Evolutionary conservation across 2,113 vertebrate genomes (phyloP).

Genomic region (Seriola rivoliana): DNA sequence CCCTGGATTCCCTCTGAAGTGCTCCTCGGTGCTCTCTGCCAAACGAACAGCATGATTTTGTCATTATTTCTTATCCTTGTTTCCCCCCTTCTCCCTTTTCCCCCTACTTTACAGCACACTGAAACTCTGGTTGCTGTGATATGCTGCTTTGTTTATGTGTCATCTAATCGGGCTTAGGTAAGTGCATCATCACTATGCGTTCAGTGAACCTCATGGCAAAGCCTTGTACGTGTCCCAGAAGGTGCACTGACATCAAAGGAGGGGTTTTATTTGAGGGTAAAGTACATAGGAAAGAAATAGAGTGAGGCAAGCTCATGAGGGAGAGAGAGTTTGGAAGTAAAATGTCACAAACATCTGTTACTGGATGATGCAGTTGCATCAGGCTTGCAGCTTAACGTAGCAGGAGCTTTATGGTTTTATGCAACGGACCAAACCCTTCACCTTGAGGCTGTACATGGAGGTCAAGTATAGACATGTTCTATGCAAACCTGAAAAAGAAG

Average conservation of each 20-base stretch:
- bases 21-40: conserved; percentile 50
- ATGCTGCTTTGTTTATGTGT: conserved; percentile 70
- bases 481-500: conserved; percentile 34
- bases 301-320: conserved; percentile 45
- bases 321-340: conserved; percentile 60
- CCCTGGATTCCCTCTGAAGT: conserved; percentile 60
- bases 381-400: conserved; percentile 41
- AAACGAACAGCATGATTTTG: conserved; percentile 71
- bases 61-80: conserved; percentile 62
- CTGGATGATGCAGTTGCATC: conserved; percentile 67
- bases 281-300: conserved; percentile 16
- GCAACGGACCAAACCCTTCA: conserved; percentile 51
- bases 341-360: conserved; percentile 77
- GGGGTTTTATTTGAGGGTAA: conserved; percentile 50
- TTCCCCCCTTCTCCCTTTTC: conserved; percentile 1
- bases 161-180: conserved; percentile 56
- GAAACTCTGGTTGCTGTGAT: conserved; percentile 58
- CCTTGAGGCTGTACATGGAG: conserved; percentile 11
- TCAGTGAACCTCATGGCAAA: conserved; percentile 48
- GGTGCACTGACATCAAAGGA: conserved; percentile 51
- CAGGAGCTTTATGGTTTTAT: conserved; percentile 28
- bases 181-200: conserved; percentile 57
- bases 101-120: neutral
- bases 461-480: conserved; percentile 49
- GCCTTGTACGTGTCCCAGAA: conserved; percentile 58